Evolutionary conservation across 23 tunicate species (phyloP).

Genomic region (Clavelina lepadiformis): DNA sequence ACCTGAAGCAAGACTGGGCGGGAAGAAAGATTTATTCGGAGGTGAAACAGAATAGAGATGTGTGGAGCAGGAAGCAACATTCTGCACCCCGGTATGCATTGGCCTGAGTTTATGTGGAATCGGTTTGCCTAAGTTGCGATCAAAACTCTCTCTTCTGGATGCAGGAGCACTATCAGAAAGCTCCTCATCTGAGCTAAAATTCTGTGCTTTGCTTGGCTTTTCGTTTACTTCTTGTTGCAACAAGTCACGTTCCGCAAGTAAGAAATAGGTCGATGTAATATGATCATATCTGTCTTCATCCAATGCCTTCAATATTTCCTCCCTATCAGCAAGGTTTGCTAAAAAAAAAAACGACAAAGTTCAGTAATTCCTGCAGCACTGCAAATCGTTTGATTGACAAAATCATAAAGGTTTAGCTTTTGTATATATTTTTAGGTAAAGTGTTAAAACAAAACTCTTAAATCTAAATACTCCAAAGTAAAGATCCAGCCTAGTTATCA

Average conservation of each 20-base stretch:
- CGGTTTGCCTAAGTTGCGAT: neutral
- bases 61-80: neutral
- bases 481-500: no score
- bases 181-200: constrained; percentile 4
- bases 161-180: neutral
- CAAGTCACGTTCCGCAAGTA: constrained; percentile 74
- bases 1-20: neutral
- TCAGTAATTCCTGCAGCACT: neutral
- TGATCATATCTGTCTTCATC: constrained; percentile 80
- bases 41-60: constrained; percentile 35
- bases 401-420: no score
- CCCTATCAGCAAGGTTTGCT: constrained; percentile 55
- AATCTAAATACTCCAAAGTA: no score
- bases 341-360: neutral
- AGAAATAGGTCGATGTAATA: constrained; percentile 89
- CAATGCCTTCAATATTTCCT: constrained; percentile 61
- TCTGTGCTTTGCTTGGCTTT: neutral
- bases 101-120: constrained; percentile 4
- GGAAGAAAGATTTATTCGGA: constrained; percentile 29
- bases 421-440: no score
- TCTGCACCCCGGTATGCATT: neutral
- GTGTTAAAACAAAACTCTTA: no score
- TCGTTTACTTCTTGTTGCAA: constrained; percentile 29
- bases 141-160: neutral
- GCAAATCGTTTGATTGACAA: no score